A percentile compares a stretch with the other conserved stretches of the same genome.
These are phyloP conservation scores for Polylopha cassiicola DNA, from an alignment of 2,888 invertebrate genomes.

Conservation along the genomic window DNA sequence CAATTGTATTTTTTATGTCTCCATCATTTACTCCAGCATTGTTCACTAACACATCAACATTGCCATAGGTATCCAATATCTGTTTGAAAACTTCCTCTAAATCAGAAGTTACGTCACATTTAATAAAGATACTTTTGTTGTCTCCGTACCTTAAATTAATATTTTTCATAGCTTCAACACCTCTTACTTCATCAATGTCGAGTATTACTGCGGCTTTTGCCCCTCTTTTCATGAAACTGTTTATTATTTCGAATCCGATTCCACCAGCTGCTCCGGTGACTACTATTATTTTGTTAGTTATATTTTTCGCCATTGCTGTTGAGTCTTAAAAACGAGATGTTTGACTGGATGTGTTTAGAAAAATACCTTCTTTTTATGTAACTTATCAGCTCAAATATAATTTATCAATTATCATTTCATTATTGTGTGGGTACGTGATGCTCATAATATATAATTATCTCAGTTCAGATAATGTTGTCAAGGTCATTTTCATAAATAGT, in stretches of 20 bases:
- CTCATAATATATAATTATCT: no score
- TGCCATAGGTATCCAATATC: slow-evolving; percentile 43
- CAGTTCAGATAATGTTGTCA: no score
- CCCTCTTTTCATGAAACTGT: slow-evolving; percentile 60
- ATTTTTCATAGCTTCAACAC: slow-evolving; percentile 53
- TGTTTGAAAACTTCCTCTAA: slow-evolving; percentile 53
- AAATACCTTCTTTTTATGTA: no score
- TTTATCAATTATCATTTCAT: no score
- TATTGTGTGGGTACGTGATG: no score
- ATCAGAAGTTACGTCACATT: slow-evolving; percentile 71
- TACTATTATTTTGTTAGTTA: slow-evolving; percentile 31
- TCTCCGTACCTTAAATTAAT: slow-evolving; percentile 61
- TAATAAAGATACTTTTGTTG: slow-evolving; percentile 60
- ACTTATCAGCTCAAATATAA: no score
- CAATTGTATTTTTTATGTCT: slow-evolving; percentile 38
- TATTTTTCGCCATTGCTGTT: slow-evolving; percentile 20
- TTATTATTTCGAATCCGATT: slow-evolving; percentile 66
- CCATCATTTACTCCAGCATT: slow-evolving; percentile 58
- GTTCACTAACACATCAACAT: slow-evolving; percentile 60
- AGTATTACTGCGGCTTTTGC: slow-evolving; percentile 38
- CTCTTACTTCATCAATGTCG: slow-evolving; percentile 42
- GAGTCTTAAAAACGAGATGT: no score
- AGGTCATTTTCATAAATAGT: no score
- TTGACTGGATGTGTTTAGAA: no score
- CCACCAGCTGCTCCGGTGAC: slow-evolving; percentile 76